Evolutionary conservation across 2,888 invertebrate genomes (phyloP).

Genomic region (Sinopyrophorus schimmeli): DNA sequence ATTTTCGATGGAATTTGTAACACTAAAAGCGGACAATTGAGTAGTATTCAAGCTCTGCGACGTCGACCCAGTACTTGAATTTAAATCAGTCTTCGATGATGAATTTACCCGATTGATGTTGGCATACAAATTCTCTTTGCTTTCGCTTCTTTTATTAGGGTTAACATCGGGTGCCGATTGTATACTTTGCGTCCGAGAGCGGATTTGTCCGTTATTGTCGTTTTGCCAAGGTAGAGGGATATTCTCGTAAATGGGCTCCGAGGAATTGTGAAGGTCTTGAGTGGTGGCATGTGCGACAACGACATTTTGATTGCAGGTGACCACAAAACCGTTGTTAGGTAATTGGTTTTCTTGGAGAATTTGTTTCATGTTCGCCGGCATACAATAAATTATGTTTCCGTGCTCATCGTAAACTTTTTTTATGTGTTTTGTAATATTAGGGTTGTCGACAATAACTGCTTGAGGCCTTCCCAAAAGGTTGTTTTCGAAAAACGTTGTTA

Average conservation of each 20-base stretch:
- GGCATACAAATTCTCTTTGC: constrained; percentile 51
- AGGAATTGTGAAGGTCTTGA: constrained; percentile 55
- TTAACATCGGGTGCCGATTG: constrained; percentile 69
- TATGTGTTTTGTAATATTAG: constrained; percentile 63
- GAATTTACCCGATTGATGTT: constrained; percentile 42
- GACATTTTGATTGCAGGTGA: constrained; percentile 57
- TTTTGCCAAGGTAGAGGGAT: constrained; percentile 71
- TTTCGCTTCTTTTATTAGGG: constrained; percentile 33
- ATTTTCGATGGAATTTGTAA: constrained; percentile 6
- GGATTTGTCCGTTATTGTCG: constrained; percentile 45
- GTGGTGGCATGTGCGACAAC: constrained; percentile 48
- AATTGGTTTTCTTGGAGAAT: constrained; percentile 53
- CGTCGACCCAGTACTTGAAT: constrained; percentile 32
- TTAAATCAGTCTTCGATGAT: constrained; percentile 41
- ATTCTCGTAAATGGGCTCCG: constrained; percentile 82
- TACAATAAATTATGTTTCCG: constrained; percentile 66
- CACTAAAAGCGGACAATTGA: constrained; percentile 17
- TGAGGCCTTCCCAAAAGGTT: constrained; percentile 49
- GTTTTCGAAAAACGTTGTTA: constrained; percentile 64
- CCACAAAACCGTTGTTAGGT: constrained; percentile 55
- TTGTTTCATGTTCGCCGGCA: constrained; percentile 59
- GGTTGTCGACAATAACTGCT: constrained; percentile 61
- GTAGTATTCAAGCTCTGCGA: constrained; percentile 35
- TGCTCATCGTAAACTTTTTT: constrained; percentile 66
- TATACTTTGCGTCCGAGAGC: constrained; percentile 66